Evolutionary conservation across 2,888 invertebrate genomes (phyloP), one percentile per base, ranked within the genome.

Genomic region (Epistrophe eligans): DNA sequence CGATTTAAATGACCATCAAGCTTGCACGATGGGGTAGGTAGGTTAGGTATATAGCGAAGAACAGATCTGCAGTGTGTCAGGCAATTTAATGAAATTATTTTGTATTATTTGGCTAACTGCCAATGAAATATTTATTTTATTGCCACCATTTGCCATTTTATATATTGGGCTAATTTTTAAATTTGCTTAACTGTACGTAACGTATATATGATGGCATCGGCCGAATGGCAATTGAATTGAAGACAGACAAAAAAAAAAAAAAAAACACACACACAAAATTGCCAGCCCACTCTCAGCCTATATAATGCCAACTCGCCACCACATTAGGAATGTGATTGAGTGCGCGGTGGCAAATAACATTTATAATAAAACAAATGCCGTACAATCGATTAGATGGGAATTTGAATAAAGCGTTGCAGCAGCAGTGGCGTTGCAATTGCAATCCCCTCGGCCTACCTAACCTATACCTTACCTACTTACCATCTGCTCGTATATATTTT

Each of bases 1-100:
- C 35, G 60, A 70, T 17, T 76, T 60, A 55, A 70, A 76, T 76
- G 70, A 45, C 52, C 83, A 60, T 64, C 38, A 52, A 40, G 15
- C 24, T 24, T 15, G 24, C 13, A 55, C 8, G 24, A 55, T 15
- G 24, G 55, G 24, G 11, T 52, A 52, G 4, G 10, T 2, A 2
- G 4, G 2, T 7, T 5, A 11, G 28, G 28, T 32, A 24, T n/a
- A 40, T 13, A 24, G 17, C 32, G 28, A 32, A 19, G 28, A 57
- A 58, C 58, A 77, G 81, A 81, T 81, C 24, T 24, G 24, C 81
- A 85, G 40, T 83, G 76, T 83, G 87, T 79, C 87, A 83, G 89
- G 89, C 89, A 91, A 90, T 91, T 91, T 91, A 92, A 91, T 92
- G 92, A 91, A 91, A 92, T 91, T 91, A 92, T 91, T 91, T 66